Base-by-base conservation (phyloP, 2,113 vertebrate species). In the Pao palembangensis region DNA sequence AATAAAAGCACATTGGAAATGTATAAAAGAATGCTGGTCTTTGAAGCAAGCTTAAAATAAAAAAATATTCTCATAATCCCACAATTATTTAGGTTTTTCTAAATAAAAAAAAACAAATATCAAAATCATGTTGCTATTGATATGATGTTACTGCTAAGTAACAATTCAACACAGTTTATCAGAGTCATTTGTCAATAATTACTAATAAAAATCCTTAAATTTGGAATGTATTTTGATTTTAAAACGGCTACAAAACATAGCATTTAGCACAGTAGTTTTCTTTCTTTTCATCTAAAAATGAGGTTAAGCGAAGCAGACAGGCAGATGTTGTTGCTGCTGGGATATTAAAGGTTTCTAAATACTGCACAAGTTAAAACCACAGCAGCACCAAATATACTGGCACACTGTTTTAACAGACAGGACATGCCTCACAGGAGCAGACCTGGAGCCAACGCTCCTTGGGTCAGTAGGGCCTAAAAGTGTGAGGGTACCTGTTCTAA, bases 361-460 rank as follows among this genome's bases (percentile, higher is more conserved):
- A 53, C 21, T n/a, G 20, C 56, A 3, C 15, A 56, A 57, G 50
- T 67, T 56, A 51, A 60, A 62, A n/a, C 44, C 64, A 17, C 44
- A 66, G 49, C 6, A 55, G 65, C 67, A 25, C 48, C 31, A 42
- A 47, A 49, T 55, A 79, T 73, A 83, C 64, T 50, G 17, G 23
- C 25, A 56, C 18, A 16, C 63, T 50, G 74, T 76, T 81, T 80
- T 61, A 81, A 78, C 78, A 83, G 63, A 76, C 76, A 75, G 78
- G 81, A 84, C 70, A 81, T 83, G 69, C 82, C 76, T 85, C 48
- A 51, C 71, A 72, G 65, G 46, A 72, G 58, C 51, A 53, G 51
- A 46, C 58, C 44, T 6, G 20, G 31, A 21, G 61, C 51, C 38
- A 55, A 20, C 16, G 51, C 44, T 51, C 44, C 52, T 61, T 25